Conservation (phyloP, 2,888 invertebrate genomes). For the Stramonita haemastoma region DNA sequence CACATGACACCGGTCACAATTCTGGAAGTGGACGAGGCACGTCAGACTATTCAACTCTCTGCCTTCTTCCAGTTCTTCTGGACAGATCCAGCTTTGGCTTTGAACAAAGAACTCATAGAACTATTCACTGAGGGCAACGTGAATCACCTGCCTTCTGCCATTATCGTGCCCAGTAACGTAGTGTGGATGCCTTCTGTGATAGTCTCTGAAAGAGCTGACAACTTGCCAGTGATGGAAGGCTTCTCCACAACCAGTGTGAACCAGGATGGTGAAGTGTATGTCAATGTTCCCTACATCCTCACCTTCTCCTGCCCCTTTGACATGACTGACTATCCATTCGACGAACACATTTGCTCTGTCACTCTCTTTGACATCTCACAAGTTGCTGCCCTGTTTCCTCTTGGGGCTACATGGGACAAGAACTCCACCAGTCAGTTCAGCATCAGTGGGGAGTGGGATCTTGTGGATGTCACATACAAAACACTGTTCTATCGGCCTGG, state of each 20-base stretch:
- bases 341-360: background rate
- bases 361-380: background rate
- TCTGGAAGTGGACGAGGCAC: background rate
- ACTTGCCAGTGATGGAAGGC: background rate
- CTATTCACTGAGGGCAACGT: background rate
- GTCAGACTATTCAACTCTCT: background rate
- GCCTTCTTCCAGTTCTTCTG: background rate
- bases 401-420: background rate
- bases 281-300: background rate
- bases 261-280: background rate
- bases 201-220: background rate
- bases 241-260: background rate
- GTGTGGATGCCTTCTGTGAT: background rate
- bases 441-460: background rate
- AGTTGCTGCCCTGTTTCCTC: background rate
- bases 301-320: slow-evolving; percentile 6
- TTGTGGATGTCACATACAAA: background rate
- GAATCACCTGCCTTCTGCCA: background rate
- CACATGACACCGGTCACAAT: background rate
- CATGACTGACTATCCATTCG: slow-evolving; percentile 3
- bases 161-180: background rate
- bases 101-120: background rate
- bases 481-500: background rate
- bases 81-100: background rate
- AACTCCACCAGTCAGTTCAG: background rate